phyloP scores from a whole-genome alignment of 2,888 invertebrate species.

The Pimpla rufipes region DNA sequence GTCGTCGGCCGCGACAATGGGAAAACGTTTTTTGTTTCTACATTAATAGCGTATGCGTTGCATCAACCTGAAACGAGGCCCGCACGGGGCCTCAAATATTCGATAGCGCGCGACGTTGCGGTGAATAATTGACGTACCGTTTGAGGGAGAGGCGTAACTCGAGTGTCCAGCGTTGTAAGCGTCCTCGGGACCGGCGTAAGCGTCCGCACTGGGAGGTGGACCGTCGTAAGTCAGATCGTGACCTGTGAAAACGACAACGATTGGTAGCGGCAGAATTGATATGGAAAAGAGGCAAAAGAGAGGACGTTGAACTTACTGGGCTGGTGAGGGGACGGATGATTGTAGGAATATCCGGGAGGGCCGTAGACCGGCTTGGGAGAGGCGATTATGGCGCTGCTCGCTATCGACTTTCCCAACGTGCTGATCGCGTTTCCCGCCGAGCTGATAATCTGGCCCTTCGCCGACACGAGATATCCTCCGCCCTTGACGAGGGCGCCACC shows the following conservation, averaged over 20 bases:
- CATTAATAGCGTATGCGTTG: too few species aligned
- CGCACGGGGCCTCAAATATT: too few species aligned
- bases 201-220: slow-evolving; percentile 77
- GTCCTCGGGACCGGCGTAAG: slow-evolving; percentile 68
- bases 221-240: slow-evolving; percentile 76
- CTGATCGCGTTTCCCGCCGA: slow-evolving; percentile 93
- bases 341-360: slow-evolving; percentile 74
- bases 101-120: neutral
- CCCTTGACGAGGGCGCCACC: slow-evolving; percentile 95
- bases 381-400: slow-evolving; percentile 90
- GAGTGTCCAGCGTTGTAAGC: slow-evolving; percentile 69
- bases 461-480: slow-evolving; percentile 90
- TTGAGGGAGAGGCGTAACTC: slow-evolving; percentile 73
- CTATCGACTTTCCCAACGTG: slow-evolving; percentile 92
- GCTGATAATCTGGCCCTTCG: slow-evolving; percentile 90
- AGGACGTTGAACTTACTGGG: slow-evolving; percentile 56
- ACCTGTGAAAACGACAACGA: slow-evolving; percentile 51
- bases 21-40: too few species aligned
- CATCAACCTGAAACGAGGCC: too few species aligned
- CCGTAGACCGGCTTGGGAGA: slow-evolving; percentile 81
- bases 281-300: neutral
- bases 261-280: neutral
- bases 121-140: slow-evolving; percentile 73
- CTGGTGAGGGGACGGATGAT: slow-evolving; percentile 69
- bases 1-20: neutral